Evolutionary conservation across 2,797 vertebrate genomes (phyloP).

Genomic region (Cottoperca gobio): DNA sequence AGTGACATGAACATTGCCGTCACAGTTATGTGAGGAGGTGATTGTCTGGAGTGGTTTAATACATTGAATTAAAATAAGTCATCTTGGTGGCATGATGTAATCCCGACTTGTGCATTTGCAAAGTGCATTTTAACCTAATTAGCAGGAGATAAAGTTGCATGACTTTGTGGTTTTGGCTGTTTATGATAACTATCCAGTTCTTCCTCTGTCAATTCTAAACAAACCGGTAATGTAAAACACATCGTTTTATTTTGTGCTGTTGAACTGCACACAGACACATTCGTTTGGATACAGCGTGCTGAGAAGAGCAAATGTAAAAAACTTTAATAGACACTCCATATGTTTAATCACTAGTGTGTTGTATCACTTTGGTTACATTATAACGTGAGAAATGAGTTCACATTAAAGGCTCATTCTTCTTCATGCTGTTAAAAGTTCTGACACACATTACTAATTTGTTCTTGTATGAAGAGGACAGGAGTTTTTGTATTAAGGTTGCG

Average conservation of each 20-base stretch:
- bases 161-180: not conserved
- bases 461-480: slow-evolving; percentile 7
- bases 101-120: not conserved
- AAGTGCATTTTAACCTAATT: not conserved
- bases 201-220: not conserved
- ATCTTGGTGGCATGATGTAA: not conserved
- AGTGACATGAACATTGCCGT: not conserved
- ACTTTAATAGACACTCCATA: not conserved
- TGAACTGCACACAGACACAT: not conserved
- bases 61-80: not conserved
- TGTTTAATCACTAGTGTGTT: not conserved
- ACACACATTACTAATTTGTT: not conserved
- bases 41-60: not conserved
- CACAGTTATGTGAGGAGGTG: not conserved
- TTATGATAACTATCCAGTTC: not conserved
- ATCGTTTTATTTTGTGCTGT: not conserved
- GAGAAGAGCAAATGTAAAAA: not conserved
- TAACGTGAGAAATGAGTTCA: not conserved
- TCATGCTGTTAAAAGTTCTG: slow-evolving; percentile 1
- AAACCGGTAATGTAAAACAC: not conserved
- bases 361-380: not conserved
- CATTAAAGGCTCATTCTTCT: not conserved
- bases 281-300: not conserved
- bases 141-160: not conserved
- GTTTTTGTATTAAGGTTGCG: slow-evolving; percentile 11